These are phyloP conservation scores for Mola mola DNA, from an alignment of 2,113 vertebrate species.

Conservation along the genomic window DNA sequence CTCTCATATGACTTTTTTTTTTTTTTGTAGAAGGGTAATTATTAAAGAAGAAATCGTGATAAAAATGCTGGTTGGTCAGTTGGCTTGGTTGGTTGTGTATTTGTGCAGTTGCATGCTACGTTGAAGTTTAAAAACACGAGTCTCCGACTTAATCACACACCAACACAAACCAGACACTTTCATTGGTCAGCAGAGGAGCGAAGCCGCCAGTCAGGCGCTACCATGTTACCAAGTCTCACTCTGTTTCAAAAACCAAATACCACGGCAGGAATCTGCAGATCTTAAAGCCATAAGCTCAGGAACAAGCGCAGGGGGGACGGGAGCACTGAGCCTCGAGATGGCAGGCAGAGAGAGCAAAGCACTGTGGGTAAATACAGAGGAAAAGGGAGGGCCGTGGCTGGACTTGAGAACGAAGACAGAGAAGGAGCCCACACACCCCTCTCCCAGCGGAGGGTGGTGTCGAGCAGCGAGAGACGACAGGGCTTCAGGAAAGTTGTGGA, in stretches of 20 bases:
- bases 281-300: conserved; percentile 51
- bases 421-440: conserved; percentile 33
- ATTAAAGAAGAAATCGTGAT: conserved; percentile 66
- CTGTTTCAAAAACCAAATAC: not conserved
- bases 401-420: conserved; percentile 41
- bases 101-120: conserved; percentile 74
- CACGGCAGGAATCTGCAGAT: conserved; percentile 29
- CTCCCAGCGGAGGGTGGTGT: conserved; percentile 26
- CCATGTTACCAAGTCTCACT: conserved; percentile 17
- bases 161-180: not conserved
- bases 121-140: conserved; percentile 65
- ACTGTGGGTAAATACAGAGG: conserved; percentile 48
- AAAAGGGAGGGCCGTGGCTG: conserved; percentile 33
- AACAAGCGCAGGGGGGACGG: conserved; percentile 36
- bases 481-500: conserved; percentile 60
- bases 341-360: conserved; percentile 47
- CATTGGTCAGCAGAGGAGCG: not conserved
- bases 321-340: conserved; percentile 31
- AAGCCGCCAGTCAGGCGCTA: conserved; percentile 28
- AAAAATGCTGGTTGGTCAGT: conserved; percentile 63
- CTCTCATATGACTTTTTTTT: too few species aligned
- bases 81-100: conserved; percentile 75
- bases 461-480: conserved; percentile 25
- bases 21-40: conserved; percentile 71
- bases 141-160: conserved; percentile 26